A percentile compares a stretch with the other conserved stretches of the same genome.
phyloP scores from a whole-genome alignment of 2,113 vertebrate genomes.

The Grallaria varia region DNA sequence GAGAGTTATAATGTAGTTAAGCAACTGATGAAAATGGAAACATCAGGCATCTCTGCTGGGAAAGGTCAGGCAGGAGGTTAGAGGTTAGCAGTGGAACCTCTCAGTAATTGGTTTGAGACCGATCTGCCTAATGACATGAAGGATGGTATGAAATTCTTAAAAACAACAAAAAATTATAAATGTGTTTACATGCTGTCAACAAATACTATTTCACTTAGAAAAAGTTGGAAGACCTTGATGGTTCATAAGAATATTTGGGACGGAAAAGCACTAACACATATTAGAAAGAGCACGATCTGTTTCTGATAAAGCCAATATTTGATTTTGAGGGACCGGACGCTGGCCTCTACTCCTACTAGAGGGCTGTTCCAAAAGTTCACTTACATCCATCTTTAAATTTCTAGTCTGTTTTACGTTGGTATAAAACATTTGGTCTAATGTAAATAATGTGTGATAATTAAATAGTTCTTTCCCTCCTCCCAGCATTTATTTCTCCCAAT shows the following conservation, averaged over 20 bases:
- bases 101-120: not conserved
- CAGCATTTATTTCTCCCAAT: not conserved
- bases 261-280: not conserved
- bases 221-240: not conserved
- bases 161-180: not conserved
- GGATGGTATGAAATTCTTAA: not conserved
- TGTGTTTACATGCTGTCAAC: not conserved
- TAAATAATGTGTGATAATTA: not conserved
- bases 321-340: not conserved
- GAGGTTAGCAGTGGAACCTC: not conserved
- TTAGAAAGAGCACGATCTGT: not conserved
- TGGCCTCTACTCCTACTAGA: not conserved
- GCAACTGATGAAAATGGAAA: not conserved
- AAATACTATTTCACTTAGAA: not conserved
- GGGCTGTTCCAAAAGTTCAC: not conserved
- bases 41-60: not conserved
- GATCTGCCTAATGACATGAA: not conserved
- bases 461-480: not conserved
- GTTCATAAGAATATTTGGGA: not conserved
- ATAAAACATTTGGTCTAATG: not conserved
- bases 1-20: not conserved
- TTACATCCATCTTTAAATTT: not conserved
- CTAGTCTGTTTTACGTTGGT: not conserved
- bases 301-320: not conserved
- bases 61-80: not conserved